These are phyloP conservation scores for Nomada ruficornis DNA, from an alignment of 2,888 invertebrate species.

Conservation along the genomic window DNA sequence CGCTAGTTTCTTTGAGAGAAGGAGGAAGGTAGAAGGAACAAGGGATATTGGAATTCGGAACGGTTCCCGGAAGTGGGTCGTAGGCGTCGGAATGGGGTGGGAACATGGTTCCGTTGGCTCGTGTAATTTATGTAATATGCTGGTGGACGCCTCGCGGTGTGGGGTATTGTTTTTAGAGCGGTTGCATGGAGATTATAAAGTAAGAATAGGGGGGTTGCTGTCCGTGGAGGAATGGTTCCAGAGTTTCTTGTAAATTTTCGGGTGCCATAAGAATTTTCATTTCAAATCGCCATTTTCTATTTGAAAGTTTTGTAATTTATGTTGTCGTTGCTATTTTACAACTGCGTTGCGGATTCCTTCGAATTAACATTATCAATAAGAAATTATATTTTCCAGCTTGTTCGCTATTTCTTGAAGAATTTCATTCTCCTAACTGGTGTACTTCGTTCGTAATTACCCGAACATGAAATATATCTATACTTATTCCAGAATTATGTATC, in stretches of 20 bases:
- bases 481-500: too few relatives aligned
- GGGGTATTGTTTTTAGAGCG: conserved; percentile 22
- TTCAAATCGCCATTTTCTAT: too few relatives aligned
- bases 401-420: too few relatives aligned
- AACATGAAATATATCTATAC: too few relatives aligned
- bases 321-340: too few relatives aligned
- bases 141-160: conserved; percentile 2
- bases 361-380: too few relatives aligned
- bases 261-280: not conserved
- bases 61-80: conserved; percentile 23
- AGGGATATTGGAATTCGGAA: conserved; percentile 42
- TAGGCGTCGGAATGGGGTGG: not conserved
- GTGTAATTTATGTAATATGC: conserved; percentile 29
- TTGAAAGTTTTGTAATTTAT: too few relatives aligned
- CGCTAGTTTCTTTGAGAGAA: conserved; percentile 27
- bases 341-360: too few relatives aligned
- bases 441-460: too few relatives aligned
- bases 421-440: too few relatives aligned
- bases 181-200: conserved; percentile 11
- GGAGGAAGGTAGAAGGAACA: not conserved
- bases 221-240: not conserved
- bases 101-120: conserved; percentile 3
- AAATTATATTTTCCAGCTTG: too few relatives aligned
- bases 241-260: not conserved
- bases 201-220: not conserved